Base-by-base conservation (phyloP, 2,113 vertebrate species). In the Dissostichus mawsoni region DNA sequence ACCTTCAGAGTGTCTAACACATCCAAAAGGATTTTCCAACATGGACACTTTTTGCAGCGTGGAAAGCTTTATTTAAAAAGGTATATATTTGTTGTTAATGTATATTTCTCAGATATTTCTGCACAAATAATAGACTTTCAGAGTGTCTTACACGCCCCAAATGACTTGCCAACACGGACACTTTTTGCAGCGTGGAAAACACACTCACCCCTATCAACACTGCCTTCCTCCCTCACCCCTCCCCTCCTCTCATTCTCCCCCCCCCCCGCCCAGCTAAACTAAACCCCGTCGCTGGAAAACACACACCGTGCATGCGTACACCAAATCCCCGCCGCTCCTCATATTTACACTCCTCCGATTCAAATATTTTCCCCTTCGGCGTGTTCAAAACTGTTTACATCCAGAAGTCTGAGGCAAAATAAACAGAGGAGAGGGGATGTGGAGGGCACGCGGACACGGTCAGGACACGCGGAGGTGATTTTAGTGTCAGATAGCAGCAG, bases 301-400 rank as follows among this genome's bases (percentile, higher is more conserved):
- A 89, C 81, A 88, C 72, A 91, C 90, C 78, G 76, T 77, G 81
- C 74, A 25, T 86, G 82, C 80, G 84, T 83, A 51, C 79, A 94
- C 92, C 90, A 90, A 89, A 91, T 89, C 86, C 86, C 85, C 87
- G 80, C 85, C 85, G 89, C 85, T 79, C 81, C 83, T 93, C 94
- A 91, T 93, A 90, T 87, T 95, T 94, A 93, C 90, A 88, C 87
- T 93, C 90, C 87, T 92, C 89, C 84, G 77, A 89, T 90, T 90
- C 93, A 81, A 86, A 91, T 87, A 79, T 84, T 88, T 86, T 56
- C 74, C 83, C 76, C 82, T 66, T 74, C 83, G 74, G 74, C 44
- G 82, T 81, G 80, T 82, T 36, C 74, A 45, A 93, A 94, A 94
- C 94, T 90, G 93, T 95, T 91, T 91, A 81, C 94, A 73, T 81